Base-by-base conservation (phyloP, 2,888 invertebrate species). In the Sinopyrophorus schimmeli region DNA sequence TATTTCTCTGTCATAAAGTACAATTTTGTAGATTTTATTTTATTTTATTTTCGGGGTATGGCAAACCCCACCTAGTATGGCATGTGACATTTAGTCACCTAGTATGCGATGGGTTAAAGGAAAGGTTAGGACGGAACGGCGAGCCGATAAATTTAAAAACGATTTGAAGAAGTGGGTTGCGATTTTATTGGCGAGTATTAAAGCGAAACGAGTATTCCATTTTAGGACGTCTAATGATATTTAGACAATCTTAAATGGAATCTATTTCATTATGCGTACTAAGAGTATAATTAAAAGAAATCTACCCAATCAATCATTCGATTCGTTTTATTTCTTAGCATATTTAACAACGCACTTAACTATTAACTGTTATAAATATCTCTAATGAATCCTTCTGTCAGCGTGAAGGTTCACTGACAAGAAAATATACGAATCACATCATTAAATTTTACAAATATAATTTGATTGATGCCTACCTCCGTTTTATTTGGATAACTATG, bases 351-450 rank as follows among this genome's bases (percentile, higher is more conserved):
- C 24, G 24, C 18, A 35, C 28, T 44, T 28, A 28, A 18, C 35
- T 28, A 44, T 44, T 35, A 44, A 37, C 44, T 35, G 37, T 44
- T 44, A 44, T 47, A 47, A 47, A 40, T 47, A 40, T 28, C 42
- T 30, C 11, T 48, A 48, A 48, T 48, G 37, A 48, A 48, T 48
- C 42, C 21, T 42, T 42, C 48, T 48, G 41, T 41, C 42, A 42
- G 34, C 42, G 14, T 23, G 41, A 47, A 28, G 41, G 41, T 42
- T 42, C 23, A 43, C 47, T 40, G 40, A 40, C 40, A 47, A 40
- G 40, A 32, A 47, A 40, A 32, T 34, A 32, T 18, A 20, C 46
- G 18, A 34, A 32, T 21, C 32, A 17, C 34, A 47, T 47, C 47
- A 40, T 40, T 34, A 40, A 40, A n/a, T 35, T 43, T 21, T 9